Percentiles rank a stretch among this genome's conserved stretches.
phyloP scores from a whole-genome alignment of 2,797 vertebrate genomes.

The Sebastes steindachneri region DNA sequence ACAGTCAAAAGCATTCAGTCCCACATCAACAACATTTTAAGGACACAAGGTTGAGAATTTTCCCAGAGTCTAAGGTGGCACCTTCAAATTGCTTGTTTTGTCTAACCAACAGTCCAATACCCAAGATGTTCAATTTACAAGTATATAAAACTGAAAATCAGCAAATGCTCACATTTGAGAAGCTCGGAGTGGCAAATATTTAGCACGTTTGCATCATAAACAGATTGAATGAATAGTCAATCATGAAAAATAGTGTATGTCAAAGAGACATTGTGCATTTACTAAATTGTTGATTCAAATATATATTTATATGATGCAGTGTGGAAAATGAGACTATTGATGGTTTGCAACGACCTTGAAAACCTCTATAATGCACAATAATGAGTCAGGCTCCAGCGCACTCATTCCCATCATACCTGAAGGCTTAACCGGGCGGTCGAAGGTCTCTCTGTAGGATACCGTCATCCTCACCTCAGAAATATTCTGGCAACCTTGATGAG shows the following conservation, averaged over 20 bases:
- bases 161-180: too few relatives aligned
- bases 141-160: too few relatives aligned
- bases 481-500: conserved; percentile 63
- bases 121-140: too few relatives aligned
- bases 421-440: conserved; percentile 46
- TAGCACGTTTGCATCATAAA: background rate
- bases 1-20: too few relatives aligned
- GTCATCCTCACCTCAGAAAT: conserved; percentile 27
- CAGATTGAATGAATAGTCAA: background rate
- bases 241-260: background rate
- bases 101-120: too few relatives aligned
- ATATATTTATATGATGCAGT: background rate
- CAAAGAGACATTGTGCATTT: too few relatives aligned
- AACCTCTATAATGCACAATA: conserved; percentile 27
- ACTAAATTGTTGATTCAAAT: too few relatives aligned
- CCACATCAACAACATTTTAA: too few relatives aligned
- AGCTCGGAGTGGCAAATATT: background rate
- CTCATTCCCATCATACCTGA: conserved; percentile 42
- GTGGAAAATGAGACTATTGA: conserved; percentile 4
- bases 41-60: too few relatives aligned
- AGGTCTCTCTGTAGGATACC: conserved; percentile 51
- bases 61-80: too few relatives aligned
- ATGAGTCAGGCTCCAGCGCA: conserved; percentile 36
- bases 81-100: too few relatives aligned
- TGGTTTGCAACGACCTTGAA: conserved; percentile 58